Conservation (phyloP, 2,888 invertebrate species). For the Hipparchia sbordonii region DNA sequence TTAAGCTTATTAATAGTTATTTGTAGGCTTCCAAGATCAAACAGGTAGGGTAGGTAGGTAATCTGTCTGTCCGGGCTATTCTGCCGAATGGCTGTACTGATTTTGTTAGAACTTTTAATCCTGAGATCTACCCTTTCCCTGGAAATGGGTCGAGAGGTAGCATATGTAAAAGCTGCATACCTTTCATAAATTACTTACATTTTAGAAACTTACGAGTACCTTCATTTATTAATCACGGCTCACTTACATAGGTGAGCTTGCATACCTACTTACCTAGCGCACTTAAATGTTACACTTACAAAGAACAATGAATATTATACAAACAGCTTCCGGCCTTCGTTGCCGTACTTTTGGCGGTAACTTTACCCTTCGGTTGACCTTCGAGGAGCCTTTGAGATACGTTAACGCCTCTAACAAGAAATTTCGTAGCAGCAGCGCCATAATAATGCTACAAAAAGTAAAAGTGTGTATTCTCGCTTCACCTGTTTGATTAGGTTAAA, state of each 20-base stretch:
- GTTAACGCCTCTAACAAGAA: slow-evolving; percentile 30
- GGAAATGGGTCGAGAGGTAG: too few relatives aligned
- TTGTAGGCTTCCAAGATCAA: too few relatives aligned
- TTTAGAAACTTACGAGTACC: neutral
- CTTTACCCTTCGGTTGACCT: slow-evolving; percentile 28
- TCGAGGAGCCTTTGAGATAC: slow-evolving; percentile 25
- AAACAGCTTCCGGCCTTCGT: neutral
- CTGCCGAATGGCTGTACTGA: too few relatives aligned
- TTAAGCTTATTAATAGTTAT: too few relatives aligned
- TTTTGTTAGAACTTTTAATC: too few relatives aligned
- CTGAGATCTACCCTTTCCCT: too few relatives aligned
- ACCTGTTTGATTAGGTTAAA: slow-evolving; percentile 57
- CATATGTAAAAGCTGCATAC: too few relatives aligned
- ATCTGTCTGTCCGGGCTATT: too few relatives aligned
- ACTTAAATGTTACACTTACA: neutral
- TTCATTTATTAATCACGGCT: neutral
- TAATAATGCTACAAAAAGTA: slow-evolving; percentile 24
- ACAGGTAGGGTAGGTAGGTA: too few relatives aligned
- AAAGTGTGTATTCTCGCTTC: slow-evolving; percentile 17
- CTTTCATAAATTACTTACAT: too few relatives aligned
- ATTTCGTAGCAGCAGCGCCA: slow-evolving; percentile 16
- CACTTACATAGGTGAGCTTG: too few relatives aligned
- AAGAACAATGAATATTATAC: neutral
- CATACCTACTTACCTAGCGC: too few relatives aligned
- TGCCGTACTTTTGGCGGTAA: neutral